Percentiles rank a stretch among this genome's conserved stretches.
phyloP scores from a whole-genome alignment of 2,113 vertebrate genomes.

The Callospermophilus lateralis region DNA sequence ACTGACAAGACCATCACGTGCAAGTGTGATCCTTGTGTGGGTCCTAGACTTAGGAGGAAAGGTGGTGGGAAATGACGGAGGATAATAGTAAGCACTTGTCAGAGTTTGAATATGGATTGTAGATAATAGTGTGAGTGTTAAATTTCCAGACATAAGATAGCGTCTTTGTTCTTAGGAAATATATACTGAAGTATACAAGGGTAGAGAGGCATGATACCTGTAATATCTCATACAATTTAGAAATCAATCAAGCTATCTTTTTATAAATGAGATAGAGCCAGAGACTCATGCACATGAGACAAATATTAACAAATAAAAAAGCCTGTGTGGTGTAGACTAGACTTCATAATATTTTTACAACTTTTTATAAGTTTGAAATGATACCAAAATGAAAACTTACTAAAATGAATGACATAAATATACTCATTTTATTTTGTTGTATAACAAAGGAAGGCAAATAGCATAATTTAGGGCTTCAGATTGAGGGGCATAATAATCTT shows the following conservation, averaged over 20 bases:
- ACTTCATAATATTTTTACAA: not conserved
- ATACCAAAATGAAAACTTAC: conserved; percentile 5
- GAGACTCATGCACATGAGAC: not conserved
- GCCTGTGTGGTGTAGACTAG: not conserved
- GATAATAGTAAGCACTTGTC: not conserved
- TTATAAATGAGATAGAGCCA: not conserved
- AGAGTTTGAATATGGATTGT: not conserved
- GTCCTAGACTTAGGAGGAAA: not conserved
- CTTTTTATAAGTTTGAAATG: conserved; percentile 27
- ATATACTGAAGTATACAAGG: not conserved
- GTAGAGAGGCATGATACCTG: not conserved
- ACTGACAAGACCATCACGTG: no score
- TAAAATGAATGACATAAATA: not conserved
- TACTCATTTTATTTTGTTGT: not conserved
- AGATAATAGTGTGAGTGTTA: not conserved
- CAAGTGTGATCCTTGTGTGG: not conserved
- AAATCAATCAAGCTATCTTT: not conserved
- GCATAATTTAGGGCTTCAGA: not conserved
- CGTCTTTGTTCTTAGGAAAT: conserved; percentile 3
- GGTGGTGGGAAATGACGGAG: not conserved
- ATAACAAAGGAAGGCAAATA: not conserved
- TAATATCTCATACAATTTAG: not conserved
- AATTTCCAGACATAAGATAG: not conserved
- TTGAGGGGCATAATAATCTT: not conserved
- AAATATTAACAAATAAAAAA: not conserved